Conservation (phyloP, 2,797 vertebrate genomes). For the Urocyon cinereoargenteus region DNA sequence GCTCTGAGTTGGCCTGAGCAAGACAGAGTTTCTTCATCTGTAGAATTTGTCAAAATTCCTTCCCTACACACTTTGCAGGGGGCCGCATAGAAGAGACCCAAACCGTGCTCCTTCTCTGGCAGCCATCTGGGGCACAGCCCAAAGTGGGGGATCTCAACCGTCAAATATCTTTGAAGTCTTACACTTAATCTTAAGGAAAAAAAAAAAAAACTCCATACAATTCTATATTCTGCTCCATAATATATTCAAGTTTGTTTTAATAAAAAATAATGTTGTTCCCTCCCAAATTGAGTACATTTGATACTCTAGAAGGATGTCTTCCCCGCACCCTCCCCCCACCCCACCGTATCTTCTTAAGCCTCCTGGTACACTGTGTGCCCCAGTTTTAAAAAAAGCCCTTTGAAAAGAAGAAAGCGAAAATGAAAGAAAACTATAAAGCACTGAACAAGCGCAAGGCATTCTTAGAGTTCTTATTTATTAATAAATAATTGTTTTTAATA, state of each 20-base stretch:
- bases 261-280: slow-evolving; percentile 19
- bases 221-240: slow-evolving; percentile 25
- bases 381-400: slow-evolving; percentile 73
- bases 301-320: neutral
- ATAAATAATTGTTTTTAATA: slow-evolving; percentile 79
- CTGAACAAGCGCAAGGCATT: slow-evolving; percentile 62
- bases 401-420: slow-evolving; percentile 78
- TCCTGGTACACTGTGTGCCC: slow-evolving; percentile 50
- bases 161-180: slow-evolving; percentile 61
- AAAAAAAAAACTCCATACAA: neutral
- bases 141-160: neutral
- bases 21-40: neutral
- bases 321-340: fast-evolving
- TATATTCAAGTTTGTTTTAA: slow-evolving; percentile 59
- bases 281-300: neutral
- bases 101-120: fast-evolving
- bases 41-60: neutral
- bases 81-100: neutral
- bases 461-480: slow-evolving; percentile 74
- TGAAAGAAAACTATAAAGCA: slow-evolving; percentile 74
- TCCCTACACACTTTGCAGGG: neutral
- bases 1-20: neutral
- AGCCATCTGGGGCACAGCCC: slow-evolving; percentile 28
- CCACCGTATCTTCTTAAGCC: neutral
- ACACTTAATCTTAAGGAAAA: neutral